phyloP scores from a whole-genome alignment of 1,140 invertebrate species.

The Oscheius sp. region DNA sequence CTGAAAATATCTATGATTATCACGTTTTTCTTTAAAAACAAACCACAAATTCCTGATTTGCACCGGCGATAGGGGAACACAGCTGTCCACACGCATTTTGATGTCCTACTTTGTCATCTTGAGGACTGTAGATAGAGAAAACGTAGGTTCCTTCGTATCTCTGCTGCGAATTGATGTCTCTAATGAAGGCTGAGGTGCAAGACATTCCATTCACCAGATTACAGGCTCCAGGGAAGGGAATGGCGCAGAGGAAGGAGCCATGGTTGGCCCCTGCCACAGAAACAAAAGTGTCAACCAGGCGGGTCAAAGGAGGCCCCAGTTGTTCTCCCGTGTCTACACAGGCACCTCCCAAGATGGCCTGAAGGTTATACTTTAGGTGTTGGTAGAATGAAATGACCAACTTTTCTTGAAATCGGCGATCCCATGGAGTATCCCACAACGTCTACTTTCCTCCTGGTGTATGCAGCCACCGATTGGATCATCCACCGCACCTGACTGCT shows the following conservation, averaged over 20 bases:
- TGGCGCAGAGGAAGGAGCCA: slow-evolving; percentile 39
- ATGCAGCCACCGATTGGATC: slow-evolving; percentile 55
- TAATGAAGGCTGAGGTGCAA: slow-evolving; percentile 28
- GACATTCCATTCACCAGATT: slow-evolving; percentile 38
- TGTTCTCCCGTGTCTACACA: slow-evolving; percentile 44
- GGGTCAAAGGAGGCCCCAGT: slow-evolving; percentile 31
- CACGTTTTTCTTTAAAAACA: neutral
- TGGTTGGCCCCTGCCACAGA: slow-evolving; percentile 35
- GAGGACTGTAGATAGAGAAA: slow-evolving; percentile 36
- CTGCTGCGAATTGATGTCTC: slow-evolving; percentile 33
- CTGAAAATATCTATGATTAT: slow-evolving; percentile 16
- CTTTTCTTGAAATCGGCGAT: slow-evolving; percentile 56
- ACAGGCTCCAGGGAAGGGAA: slow-evolving; percentile 41
- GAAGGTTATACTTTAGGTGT: neutral
- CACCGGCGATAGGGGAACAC: slow-evolving; percentile 20
- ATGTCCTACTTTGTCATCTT: slow-evolving; percentile 42
- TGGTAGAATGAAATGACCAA: neutral
- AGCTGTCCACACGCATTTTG: slow-evolving; percentile 34
- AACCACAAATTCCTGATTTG: slow-evolving; percentile 23
- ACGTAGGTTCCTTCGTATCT: slow-evolving; percentile 39
- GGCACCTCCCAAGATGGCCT: slow-evolving; percentile 40
- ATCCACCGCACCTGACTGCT: slow-evolving; percentile 49
- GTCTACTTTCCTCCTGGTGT: slow-evolving; percentile 54
- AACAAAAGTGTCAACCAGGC: slow-evolving; percentile 44
- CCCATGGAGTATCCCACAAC: slow-evolving; percentile 59